Percentiles rank a stretch among this genome's conserved stretches.
These are phyloP conservation scores for Drosophila sordidula DNA, from an alignment of 2,888 invertebrate genomes.

Conservation along the genomic window DNA sequence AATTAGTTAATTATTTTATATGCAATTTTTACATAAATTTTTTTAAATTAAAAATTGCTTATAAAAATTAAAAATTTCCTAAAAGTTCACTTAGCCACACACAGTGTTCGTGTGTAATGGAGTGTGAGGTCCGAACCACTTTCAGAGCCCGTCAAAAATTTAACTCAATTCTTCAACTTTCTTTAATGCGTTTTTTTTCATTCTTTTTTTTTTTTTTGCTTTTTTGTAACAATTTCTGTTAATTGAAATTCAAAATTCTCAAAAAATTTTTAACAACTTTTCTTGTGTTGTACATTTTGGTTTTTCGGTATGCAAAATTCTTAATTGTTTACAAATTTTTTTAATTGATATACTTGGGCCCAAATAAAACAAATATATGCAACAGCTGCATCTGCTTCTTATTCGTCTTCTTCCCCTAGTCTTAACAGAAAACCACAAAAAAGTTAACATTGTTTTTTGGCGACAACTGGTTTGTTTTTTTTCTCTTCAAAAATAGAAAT, in stretches of 20 bases:
- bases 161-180: conserved; percentile 42
- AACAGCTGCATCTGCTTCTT: conserved; percentile 28
- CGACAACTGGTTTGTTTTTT: conserved; percentile 26
- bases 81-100: conserved; percentile 15
- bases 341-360: conserved; percentile 33
- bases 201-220: conserved; percentile 7
- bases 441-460: conserved; percentile 27
- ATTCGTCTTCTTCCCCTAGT: conserved; percentile 9
- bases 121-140: conserved; percentile 2
- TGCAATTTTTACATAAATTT: conserved; percentile 6
- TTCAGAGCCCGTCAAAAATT: conserved; percentile 11
- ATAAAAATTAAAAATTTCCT: conserved; percentile 16
- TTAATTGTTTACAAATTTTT: conserved; percentile 36
- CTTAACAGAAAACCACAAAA: conserved; percentile 49
- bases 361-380: conserved; percentile 34
- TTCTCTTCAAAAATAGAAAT: conserved; percentile 30
- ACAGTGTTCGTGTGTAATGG: conserved; percentile 4
- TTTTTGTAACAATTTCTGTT: conserved; percentile 59
- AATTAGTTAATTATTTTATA: conserved; percentile 14
- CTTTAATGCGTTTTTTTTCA: conserved; percentile 11
- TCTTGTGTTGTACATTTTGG: conserved; percentile 65
- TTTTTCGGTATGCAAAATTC: conserved; percentile 53
- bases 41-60: conserved; percentile 10
- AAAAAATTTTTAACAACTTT: conserved; percentile 52
- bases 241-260: conserved; percentile 39